Evolutionary conservation across 1,140 invertebrate species (phyloP), one percentile per base, ranked within the genome.

Genomic region (Neuroterus valhalla): DNA sequence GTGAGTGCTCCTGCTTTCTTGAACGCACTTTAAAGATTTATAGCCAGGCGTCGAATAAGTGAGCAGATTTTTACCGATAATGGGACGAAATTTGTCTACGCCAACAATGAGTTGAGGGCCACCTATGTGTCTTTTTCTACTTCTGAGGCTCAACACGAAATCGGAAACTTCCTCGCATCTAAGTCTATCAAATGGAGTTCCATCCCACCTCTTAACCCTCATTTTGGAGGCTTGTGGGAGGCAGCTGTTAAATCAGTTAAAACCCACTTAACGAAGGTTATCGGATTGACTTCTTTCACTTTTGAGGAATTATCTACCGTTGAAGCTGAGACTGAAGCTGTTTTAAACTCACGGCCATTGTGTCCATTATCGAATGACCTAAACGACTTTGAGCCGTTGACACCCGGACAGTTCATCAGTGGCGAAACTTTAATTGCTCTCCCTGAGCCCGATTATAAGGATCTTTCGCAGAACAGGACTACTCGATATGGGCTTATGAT

Each of bases 261-360:
- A 67, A 17, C 17, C 11, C 66, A 67, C 66, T 17, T 15, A 2
- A 17, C 3, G 17, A 31, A 6, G n/a, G 31, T 67, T 38, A 38
- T 38, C 10, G 31, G 31, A 10, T 5, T 17, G 31, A 45, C 67
- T 3, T 21, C 23, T 4, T 2, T 48, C 11, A 23, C 67, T 3
- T 68, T 68, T 23, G 67, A 48, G 43, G 43, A 68, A 14, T 44
- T 68, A 21, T 26, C 17, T 12, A 68, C 31, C 44, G 0, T 15
- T 68, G 8, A 0, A 45, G 31, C 31, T 38, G 31, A 38, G 31
- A 38, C 1, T 6, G 31, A 38, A 38, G 31, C 31, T 38, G 4
- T 8, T 21, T 23, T 68, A 15, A 68, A 68, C 10, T 68, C 66
- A 12, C 17, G 42, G 12, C 42, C 48, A 3, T n/a, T 19, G 5